A percentile compares a stretch with the other conserved stretches of the same genome.
phyloP scores from a whole-genome alignment of 2,113 vertebrate genomes.

The Narcine bancroftii region DNA sequence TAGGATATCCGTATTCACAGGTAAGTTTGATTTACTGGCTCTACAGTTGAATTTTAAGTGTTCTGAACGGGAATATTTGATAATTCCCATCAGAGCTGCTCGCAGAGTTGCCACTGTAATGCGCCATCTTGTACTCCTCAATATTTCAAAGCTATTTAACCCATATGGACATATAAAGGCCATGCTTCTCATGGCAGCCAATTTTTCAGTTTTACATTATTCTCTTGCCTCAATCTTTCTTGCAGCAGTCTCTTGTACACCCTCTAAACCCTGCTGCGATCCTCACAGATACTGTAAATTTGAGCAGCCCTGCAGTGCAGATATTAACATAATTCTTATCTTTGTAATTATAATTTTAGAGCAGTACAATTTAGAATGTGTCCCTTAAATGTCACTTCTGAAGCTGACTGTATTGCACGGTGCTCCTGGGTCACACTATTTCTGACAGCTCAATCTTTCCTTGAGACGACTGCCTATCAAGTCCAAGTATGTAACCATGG shows the following conservation, averaged over 20 bases:
- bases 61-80: no score
- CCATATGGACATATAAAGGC: background rate
- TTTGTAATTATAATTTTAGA: conserved; percentile 33
- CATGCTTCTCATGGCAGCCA: background rate
- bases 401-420: conserved; percentile 16
- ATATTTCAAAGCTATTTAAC: conserved; percentile 18
- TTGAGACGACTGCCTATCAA: conserved; percentile 18
- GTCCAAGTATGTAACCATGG: conserved; percentile 29
- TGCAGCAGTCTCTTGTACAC: background rate
- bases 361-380: background rate
- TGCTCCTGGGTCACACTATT: conserved; percentile 25
- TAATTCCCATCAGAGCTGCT: no score
- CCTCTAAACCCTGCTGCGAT: background rate
- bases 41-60: no score
- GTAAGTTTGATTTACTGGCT: no score
- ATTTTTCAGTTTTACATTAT: background rate
- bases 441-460: conserved; percentile 24
- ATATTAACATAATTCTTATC: conserved; percentile 21
- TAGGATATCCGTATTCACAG: no score
- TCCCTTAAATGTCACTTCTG: background rate
- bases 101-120: no score
- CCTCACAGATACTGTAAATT: background rate
- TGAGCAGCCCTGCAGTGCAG: background rate
- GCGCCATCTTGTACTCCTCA: no score
- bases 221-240: background rate